These are phyloP conservation scores for Discoglossus pictus DNA, from an alignment of 2,797 vertebrate genomes.

Conservation along the genomic window DNA sequence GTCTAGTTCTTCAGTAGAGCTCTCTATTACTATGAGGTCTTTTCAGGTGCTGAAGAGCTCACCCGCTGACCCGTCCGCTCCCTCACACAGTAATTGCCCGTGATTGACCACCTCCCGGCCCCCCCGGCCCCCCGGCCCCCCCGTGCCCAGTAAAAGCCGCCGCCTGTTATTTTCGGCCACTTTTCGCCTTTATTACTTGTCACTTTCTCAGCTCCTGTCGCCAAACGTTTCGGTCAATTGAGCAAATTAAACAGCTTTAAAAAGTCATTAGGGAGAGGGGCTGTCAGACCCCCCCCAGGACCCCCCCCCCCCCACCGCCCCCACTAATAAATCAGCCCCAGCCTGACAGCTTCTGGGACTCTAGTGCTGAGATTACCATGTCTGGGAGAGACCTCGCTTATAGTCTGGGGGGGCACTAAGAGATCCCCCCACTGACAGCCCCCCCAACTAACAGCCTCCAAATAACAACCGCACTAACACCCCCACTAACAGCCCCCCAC, in stretches of 20 bases:
- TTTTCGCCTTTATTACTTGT: conserved; percentile 21
- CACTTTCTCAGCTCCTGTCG: conserved; percentile 32
- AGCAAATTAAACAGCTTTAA: conserved; percentile 44
- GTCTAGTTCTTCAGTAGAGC: no score
- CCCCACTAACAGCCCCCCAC: no score
- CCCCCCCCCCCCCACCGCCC: not conserved
- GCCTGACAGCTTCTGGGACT: conserved; percentile 28
- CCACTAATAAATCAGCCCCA: not conserved
- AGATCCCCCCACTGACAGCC: no score
- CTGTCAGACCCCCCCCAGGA: conserved; percentile 24
- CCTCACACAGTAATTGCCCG: conserved; percentile 10
- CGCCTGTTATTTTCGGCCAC: conserved; percentile 17
- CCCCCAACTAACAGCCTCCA: no score
- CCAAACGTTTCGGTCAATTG: conserved; percentile 42
- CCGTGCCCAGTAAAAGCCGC: not conserved
- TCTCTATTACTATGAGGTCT: no score
- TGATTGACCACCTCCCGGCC: conserved; percentile 11
- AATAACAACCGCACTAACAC: no score
- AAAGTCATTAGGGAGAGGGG: conserved; percentile 42
- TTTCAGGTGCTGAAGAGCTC: no score
- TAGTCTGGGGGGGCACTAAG: no score
- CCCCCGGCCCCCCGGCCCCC: not conserved
- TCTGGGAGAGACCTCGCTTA: conserved; percentile 20
- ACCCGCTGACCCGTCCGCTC: not conserved
- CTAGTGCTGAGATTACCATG: conserved; percentile 20